These are phyloP conservation scores for Piaya cayana DNA, from an alignment of 2,113 vertebrate species.

Conservation along the genomic window DNA sequence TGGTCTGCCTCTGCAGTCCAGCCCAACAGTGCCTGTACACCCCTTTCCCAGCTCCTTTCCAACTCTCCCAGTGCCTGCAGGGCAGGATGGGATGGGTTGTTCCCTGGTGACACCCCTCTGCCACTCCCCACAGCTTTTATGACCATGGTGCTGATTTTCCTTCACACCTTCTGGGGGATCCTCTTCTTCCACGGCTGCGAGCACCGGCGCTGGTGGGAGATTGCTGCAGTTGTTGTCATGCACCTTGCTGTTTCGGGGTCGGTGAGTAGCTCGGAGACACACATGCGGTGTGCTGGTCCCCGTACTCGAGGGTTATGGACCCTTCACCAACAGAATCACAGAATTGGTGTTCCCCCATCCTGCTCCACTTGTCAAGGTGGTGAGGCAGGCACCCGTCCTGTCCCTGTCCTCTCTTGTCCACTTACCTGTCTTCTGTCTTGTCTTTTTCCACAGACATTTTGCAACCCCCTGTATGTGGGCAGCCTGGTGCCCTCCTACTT, in stretches of 20 bases:
- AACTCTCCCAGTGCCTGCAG: not conserved
- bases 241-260: conserved; percentile 77
- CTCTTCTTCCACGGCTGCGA: conserved; percentile 82
- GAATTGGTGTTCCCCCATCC: not conserved
- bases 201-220: conserved; percentile 75
- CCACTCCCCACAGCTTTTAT: conserved; percentile 72
- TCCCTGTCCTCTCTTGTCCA: not conserved
- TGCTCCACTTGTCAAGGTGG: rapidly evolving
- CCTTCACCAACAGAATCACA: not conserved
- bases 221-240: conserved; percentile 55
- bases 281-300: not conserved
- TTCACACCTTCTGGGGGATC: conserved; percentile 83
- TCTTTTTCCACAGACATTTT: conserved; percentile 67
- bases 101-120: not conserved
- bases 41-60: not conserved
- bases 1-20: not conserved
- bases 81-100: not conserved
- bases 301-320: rapidly evolving
- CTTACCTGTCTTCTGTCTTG: not conserved
- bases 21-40: not conserved
- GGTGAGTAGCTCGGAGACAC: conserved; percentile 60
- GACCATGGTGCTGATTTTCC: conserved; percentile 81
- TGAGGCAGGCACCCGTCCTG: not conserved
- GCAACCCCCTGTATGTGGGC: conserved; percentile 77
- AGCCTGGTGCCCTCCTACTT: conserved; percentile 78